A percentile compares a stretch with the other conserved stretches of the same genome.
Evolutionary conservation across 2,888 invertebrate genomes (phyloP).

Genomic region (Pogonocherus hispidulus): DNA sequence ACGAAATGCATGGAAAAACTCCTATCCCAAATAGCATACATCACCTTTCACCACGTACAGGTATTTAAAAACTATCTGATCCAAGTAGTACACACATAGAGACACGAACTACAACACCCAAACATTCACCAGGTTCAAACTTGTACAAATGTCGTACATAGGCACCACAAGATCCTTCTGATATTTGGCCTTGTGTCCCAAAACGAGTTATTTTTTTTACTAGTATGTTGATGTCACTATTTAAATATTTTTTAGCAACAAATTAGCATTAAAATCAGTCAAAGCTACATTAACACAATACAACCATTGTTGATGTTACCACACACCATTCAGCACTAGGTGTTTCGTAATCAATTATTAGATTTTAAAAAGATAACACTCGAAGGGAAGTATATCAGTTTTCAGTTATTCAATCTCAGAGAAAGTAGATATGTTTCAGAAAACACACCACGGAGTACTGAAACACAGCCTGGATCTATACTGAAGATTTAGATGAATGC

Average conservation of each 20-base stretch:
- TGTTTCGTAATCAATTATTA: not conserved
- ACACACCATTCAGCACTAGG: not conserved
- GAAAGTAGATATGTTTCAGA: conserved; percentile 23
- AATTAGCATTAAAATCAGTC: not conserved
- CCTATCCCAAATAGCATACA: conserved; percentile 24
- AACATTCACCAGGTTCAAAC: not conserved
- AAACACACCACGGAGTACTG: conserved; percentile 15
- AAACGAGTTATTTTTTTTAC: conserved; percentile 28
- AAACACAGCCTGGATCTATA: conserved; percentile 5
- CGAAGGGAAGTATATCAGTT: not conserved
- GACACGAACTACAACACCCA: too few species aligned
- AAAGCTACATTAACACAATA: not conserved
- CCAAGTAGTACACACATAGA: not conserved
- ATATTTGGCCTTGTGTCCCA: conserved; percentile 15
- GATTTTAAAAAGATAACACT: not conserved
- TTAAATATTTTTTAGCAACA: conserved; percentile 7
- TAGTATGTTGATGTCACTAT: conserved; percentile 17
- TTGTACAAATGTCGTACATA: conserved; percentile 7
- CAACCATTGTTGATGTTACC: not conserved
- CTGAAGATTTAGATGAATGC: conserved; percentile 14
- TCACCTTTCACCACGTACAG: conserved; percentile 29
- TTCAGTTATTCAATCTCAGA: conserved; percentile 10
- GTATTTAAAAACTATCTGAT: not conserved
- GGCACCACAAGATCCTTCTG: conserved; percentile 7
- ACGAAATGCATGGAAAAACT: conserved; percentile 26